These are phyloP conservation scores for Chaetops frenatus DNA, from an alignment of 2,113 vertebrate genomes.

Conservation along the genomic window DNA sequence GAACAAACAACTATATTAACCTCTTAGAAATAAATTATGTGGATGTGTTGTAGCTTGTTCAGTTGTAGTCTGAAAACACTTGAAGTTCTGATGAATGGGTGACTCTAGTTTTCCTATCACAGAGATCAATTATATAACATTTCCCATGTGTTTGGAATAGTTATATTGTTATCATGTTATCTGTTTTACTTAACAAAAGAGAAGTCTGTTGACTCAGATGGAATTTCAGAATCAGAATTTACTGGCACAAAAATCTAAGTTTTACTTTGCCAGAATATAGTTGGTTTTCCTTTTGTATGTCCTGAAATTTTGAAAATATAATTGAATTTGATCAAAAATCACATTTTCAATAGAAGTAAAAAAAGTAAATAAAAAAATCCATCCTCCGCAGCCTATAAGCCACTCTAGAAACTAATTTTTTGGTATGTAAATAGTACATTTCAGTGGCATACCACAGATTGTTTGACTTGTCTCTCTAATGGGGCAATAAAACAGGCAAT, in stretches of 20 bases:
- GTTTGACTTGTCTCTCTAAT: neutral
- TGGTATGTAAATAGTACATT: neutral
- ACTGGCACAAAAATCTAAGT: neutral
- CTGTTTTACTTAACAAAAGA: neutral
- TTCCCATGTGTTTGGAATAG: neutral
- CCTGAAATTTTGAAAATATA: neutral
- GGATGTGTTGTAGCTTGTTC: neutral
- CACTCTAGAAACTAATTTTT: neutral
- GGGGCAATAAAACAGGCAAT: neutral
- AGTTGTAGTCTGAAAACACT: neutral
- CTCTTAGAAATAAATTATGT: neutral
- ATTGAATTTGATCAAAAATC: neutral
- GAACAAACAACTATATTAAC: neutral
- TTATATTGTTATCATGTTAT: neutral
- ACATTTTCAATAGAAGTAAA: neutral
- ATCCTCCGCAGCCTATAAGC: accelerated
- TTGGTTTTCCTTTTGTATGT: neutral
- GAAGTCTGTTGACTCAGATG: neutral
- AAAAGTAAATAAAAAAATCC: neutral
- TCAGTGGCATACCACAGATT: neutral
- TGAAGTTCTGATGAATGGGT: neutral
- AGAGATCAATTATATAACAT: neutral
- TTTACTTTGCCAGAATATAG: neutral
- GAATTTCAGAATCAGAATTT: neutral
- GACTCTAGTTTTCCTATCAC: neutral